These are phyloP conservation scores for Rhogogaster chlorosoma DNA, from an alignment of 2,888 invertebrate genomes.

Conservation along the genomic window DNA sequence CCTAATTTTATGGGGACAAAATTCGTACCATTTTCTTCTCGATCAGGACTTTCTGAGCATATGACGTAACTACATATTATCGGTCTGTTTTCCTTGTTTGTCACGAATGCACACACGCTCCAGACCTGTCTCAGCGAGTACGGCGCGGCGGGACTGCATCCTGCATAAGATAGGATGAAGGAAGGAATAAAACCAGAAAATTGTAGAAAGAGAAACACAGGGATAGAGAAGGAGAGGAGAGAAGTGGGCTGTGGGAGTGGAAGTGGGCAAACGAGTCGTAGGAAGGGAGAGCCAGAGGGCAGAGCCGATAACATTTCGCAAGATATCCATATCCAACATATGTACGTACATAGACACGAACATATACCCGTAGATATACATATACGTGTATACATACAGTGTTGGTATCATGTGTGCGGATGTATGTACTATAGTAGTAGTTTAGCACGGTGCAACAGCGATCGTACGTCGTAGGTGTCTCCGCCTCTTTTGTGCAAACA, in stretches of 20 bases:
- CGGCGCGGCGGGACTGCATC: slow-evolving; percentile 21
- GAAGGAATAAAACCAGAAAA: slow-evolving; percentile 7
- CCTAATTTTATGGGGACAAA: neutral
- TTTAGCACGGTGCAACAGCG: neutral
- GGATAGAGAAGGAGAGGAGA: slow-evolving; percentile 15
- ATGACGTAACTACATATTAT: neutral
- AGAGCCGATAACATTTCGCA: slow-evolving; percentile 47
- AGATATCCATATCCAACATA: slow-evolving; percentile 34
- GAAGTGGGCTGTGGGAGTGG: slow-evolving; percentile 4
- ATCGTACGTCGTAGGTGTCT: slow-evolving; percentile 15
- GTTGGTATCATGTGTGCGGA: neutral
- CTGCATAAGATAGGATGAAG: slow-evolving; percentile 20
- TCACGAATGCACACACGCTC: neutral
- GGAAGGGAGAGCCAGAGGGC: slow-evolving; percentile 13
- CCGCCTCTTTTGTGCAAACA: slow-evolving; percentile 43
- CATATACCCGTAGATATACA: neutral
- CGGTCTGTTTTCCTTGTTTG: neutral
- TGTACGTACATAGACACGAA: neutral
- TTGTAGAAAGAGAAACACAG: slow-evolving; percentile 17
- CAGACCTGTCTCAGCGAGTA: neutral
- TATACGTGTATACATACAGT: neutral
- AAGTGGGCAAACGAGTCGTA: slow-evolving; percentile 31
- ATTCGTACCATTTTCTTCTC: neutral
- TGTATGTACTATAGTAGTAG: neutral
- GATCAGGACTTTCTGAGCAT: neutral